A percentile compares a stretch with the other conserved stretches of the same genome.
Conservation (phyloP, 2,888 invertebrate genomes). For the Ennomos erosarius region DNA sequence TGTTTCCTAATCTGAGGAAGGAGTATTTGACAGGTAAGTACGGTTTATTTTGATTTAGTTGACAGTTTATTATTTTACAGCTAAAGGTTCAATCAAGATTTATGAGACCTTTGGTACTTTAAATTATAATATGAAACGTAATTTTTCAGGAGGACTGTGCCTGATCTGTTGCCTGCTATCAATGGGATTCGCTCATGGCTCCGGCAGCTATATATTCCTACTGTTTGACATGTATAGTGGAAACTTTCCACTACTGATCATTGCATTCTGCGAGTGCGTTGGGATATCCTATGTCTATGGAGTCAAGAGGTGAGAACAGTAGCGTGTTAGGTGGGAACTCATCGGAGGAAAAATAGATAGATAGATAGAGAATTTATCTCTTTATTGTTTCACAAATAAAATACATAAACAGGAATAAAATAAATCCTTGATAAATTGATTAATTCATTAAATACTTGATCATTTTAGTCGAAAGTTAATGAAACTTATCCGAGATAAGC, state of each 20-base stretch:
- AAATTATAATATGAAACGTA: not conserved
- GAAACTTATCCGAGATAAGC: no score
- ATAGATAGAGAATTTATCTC: no score
- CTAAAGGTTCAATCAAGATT: no score
- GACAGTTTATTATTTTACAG: no score
- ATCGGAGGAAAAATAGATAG: no score
- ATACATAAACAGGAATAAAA: no score
- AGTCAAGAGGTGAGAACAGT: slow-evolving; percentile 88
- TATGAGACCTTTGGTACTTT: no score
- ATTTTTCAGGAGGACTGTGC: slow-evolving; percentile 88
- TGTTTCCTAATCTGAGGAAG: slow-evolving; percentile 96
- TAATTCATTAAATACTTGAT: no score
- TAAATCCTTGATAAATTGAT: no score
- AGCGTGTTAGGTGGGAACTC: no score
- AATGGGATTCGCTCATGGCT: slow-evolving; percentile 96
- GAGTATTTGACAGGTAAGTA: slow-evolving; percentile 89
- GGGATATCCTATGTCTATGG: slow-evolving; percentile 98
- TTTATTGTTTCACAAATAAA: no score
- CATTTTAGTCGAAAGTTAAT: no score
- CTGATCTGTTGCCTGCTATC: slow-evolving; percentile 93
- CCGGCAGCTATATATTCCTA: slow-evolving; percentile 97
- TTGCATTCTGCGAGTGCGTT: slow-evolving; percentile 96
- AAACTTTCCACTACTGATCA: slow-evolving; percentile 95
- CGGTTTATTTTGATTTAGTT: not conserved
- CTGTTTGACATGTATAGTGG: slow-evolving; percentile 97